These are phyloP conservation scores for Philypnodon macrostomus DNA, from an alignment of 2,797 vertebrate genomes.

Conservation along the genomic window DNA sequence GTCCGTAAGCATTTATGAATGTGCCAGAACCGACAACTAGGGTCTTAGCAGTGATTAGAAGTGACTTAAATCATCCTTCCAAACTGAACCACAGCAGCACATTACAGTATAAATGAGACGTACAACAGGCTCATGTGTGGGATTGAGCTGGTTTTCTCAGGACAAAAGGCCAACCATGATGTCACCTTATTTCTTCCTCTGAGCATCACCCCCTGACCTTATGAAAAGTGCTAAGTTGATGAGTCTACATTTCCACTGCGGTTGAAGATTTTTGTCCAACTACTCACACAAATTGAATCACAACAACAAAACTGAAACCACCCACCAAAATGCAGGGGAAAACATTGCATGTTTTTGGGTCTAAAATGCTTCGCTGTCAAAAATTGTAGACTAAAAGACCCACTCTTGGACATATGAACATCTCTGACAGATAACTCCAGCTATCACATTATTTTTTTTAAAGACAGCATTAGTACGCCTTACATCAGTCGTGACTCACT, in stretches of 20 bases:
- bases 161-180: conserved; percentile 57
- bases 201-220: conserved; percentile 62
- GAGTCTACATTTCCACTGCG: conserved; percentile 70
- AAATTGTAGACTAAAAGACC: conserved; percentile 54
- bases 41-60: conserved; percentile 6
- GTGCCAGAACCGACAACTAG: conserved; percentile 11
- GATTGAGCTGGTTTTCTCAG: conserved; percentile 44
- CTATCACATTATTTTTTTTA: conserved; percentile 59
- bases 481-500: conserved; percentile 54
- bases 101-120: conserved; percentile 39
- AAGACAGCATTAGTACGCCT: conserved; percentile 44
- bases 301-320: conserved; percentile 57
- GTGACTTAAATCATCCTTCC: conserved; percentile 31
- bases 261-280: conserved; percentile 51
- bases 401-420: conserved; percentile 47
- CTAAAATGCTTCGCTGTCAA: conserved; percentile 45
- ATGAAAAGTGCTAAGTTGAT: conserved; percentile 61
- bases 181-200: conserved; percentile 50
- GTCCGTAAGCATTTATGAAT: conserved; percentile 1
- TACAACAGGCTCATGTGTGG: conserved; percentile 25
- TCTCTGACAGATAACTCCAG: conserved; percentile 54
- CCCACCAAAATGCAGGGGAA: conserved; percentile 38
- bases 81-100: conserved; percentile 39
- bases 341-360: conserved; percentile 48
- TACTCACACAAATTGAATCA: conserved; percentile 61